A percentile compares a stretch with the other conserved stretches of the same genome.
These are phyloP conservation scores for Procambarus clarkii DNA, from an alignment of 1,140 invertebrate genomes.

Conservation along the genomic window DNA sequence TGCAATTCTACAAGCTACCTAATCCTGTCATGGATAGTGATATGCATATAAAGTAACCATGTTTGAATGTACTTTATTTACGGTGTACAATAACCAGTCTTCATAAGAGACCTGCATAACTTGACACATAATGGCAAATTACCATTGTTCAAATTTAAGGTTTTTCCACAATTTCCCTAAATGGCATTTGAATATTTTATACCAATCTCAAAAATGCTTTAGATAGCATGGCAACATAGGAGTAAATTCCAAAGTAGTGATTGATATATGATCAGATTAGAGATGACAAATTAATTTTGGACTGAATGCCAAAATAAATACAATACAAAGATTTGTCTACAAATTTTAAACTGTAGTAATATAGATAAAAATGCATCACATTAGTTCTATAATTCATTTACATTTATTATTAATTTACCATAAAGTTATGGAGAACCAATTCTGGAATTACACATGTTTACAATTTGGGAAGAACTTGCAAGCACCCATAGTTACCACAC, in stretches of 20 bases:
- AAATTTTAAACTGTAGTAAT: too few relatives aligned
- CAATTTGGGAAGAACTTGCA: neutral
- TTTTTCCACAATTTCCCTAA: neutral
- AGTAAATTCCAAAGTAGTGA: neutral
- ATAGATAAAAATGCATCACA: too few relatives aligned
- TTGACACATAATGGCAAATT: constrained; percentile 3
- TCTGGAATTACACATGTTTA: neutral
- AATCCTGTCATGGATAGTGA: too few relatives aligned
- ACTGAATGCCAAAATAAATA: too few relatives aligned
- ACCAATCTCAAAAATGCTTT: neutral
- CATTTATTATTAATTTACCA: too few relatives aligned
- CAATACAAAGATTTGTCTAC: too few relatives aligned
- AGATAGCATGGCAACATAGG: neutral
- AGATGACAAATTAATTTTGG: too few relatives aligned
- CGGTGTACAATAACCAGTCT: neutral
- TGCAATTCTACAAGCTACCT: too few relatives aligned
- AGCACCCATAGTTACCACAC: neutral
- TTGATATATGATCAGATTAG: neutral
- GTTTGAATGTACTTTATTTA: neutral
- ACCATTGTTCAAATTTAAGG: neutral
- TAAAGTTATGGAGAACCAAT: too few relatives aligned
- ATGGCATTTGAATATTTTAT: neutral
- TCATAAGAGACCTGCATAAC: neutral
- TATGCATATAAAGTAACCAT: too few relatives aligned
- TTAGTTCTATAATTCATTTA: too few relatives aligned